Base-by-base conservation (phyloP, 30 jellyfish, hydroid and myxozoan species). In the Rhopilema esculentum region DNA sequence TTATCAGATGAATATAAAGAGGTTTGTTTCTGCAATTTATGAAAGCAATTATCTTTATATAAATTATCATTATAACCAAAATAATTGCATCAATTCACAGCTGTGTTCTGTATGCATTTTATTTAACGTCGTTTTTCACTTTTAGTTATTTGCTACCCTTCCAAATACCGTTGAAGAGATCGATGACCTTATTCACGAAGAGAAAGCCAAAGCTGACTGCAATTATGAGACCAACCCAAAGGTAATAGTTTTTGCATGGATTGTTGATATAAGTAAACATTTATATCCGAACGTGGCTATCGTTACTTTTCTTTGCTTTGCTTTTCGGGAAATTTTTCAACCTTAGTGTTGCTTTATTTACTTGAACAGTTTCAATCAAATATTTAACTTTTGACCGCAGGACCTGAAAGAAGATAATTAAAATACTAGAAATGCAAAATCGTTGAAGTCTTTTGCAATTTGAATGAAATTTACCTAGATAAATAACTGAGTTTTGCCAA, bases 181-280 rank as follows among this genome's bases (percentile, higher is more conserved):
- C 70, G 98, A 94, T n/a, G 97, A 86, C 29, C 49, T 94, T 92
- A 94, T 94, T 30, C 97, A 89, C 53, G 97, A 94, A 75, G 97
- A 89, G 48, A 89, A 72, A 79, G 98, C 98, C 16, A 84, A 88
- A 72, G 93, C 96, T 0, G 95, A 94, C 53, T 94, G 98, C 81
- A 90, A 91, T 57, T 89, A 57, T 40, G 88, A 94, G 74, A 84
- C 95, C 20, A 80, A 89, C 48, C 97, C 97, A 4, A 67, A 77
- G 87, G 98, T 92, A 81, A 18, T 9, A 20, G 30, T 7, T 75
- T 25, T 25, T 27, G 0, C n/a, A 15, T 81, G 61, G 2, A 9
- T 32, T 1, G 0, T 4, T 30, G 25, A 26, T 77, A 27, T 16
- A 66, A 27, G 16, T 17, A 66, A 9, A 16, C 24, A 17, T 9